Conservation (phyloP, 2,888 invertebrate species). For the Volucella zonaria region DNA sequence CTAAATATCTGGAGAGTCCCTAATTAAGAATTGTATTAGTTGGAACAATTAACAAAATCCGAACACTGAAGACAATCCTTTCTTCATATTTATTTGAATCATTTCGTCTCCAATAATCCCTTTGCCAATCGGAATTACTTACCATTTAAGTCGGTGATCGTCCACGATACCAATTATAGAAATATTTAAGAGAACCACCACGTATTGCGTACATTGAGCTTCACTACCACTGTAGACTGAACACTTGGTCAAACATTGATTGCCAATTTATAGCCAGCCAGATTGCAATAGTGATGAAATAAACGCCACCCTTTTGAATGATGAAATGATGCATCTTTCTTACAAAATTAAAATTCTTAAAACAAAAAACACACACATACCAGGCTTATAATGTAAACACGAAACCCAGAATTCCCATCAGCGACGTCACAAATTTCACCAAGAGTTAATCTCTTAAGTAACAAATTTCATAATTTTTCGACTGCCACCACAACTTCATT, state of each 20-base stretch:
- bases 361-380: neutral
- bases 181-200: slow-evolving; percentile 12
- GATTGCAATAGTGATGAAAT: slow-evolving; percentile 11
- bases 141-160: slow-evolving; percentile 2
- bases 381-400: slow-evolving; percentile 15
- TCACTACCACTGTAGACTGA: neutral
- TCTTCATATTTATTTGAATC: no score
- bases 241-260: neutral
- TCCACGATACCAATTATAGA: slow-evolving; percentile 11
- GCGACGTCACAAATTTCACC: slow-evolving; percentile 47
- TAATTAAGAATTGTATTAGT: no score
- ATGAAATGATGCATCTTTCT: slow-evolving; percentile 4
- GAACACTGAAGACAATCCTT: no score
- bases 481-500: neutral
- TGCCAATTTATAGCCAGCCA: neutral
- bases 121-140: neutral
- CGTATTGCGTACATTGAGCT: slow-evolving; percentile 26
- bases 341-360: neutral
- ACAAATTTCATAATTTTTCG: slow-evolving; percentile 38
- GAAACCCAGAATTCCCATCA: neutral
- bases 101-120: no score
- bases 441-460: slow-evolving; percentile 7
- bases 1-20: no score
- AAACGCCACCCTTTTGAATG: neutral
- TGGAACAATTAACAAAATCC: no score